phyloP scores from a whole-genome alignment of 53 echinoderm and acorn worm genomes.

The Temnopleurus reevesii region DNA sequence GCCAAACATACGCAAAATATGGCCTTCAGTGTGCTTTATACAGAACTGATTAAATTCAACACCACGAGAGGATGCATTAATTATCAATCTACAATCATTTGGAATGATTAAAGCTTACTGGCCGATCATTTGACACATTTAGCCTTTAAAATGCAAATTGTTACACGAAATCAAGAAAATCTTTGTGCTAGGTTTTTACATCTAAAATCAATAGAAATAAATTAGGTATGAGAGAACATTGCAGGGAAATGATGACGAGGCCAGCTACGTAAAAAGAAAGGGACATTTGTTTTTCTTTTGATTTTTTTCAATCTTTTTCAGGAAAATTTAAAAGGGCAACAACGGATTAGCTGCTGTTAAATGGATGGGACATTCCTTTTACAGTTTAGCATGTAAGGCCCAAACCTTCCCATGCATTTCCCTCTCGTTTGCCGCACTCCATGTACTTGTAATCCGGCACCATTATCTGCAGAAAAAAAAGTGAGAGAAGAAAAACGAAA shows the following conservation, averaged over 20 bases:
- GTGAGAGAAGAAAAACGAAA: not conserved
- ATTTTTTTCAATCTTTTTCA: constrained; percentile 37
- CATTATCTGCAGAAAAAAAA: not conserved
- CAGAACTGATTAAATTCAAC: too few relatives aligned
- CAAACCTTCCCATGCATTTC: constrained; percentile 46
- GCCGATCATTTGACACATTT: too few relatives aligned
- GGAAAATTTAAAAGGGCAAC: not conserved
- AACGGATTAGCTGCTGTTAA: not conserved
- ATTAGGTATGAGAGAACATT: too few relatives aligned
- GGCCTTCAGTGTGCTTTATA: too few relatives aligned
- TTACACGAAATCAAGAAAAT: too few relatives aligned
- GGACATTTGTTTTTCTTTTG: not conserved
- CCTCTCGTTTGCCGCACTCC: constrained; percentile 51
- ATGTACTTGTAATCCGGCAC: constrained; percentile 41
- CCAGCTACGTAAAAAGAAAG: constrained; percentile 9
- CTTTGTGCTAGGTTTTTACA: too few relatives aligned
- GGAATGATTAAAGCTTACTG: too few relatives aligned
- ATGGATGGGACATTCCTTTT: constrained; percentile 32
- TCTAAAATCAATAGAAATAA: too few relatives aligned
- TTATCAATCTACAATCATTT: too few relatives aligned
- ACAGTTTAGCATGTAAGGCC: constrained; percentile 52
- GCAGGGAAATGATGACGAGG: not conserved
- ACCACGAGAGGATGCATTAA: too few relatives aligned
- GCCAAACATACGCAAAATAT: too few relatives aligned
- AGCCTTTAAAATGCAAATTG: too few relatives aligned